Evolutionary conservation across 1,140 invertebrate genomes (phyloP), one percentile per base, ranked within the genome.

Genomic region (Platyscapa corneri): DNA sequence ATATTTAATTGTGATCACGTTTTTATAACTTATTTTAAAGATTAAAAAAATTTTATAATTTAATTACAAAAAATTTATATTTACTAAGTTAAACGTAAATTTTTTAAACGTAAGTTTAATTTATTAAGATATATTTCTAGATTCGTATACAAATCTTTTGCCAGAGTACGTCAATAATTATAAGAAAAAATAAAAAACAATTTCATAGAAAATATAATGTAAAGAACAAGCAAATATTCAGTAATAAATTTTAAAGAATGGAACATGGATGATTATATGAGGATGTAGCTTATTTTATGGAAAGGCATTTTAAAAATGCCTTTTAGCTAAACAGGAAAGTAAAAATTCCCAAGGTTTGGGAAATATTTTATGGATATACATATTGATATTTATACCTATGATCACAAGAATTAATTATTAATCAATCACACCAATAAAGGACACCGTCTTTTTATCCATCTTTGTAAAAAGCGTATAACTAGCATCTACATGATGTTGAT

Each of bases 371-470:
- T 3, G 14, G n/a, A 65, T 30, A 65, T 10, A 10, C 64, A 65
- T 30, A 16, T 65, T 65, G 27, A 7, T 65, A 65, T 30, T 65
- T 32, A 46, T 14, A 30, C 30, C 27, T 32, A 14, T 65, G 3
- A 3, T 3, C 64, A 14, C 37, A 84, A 87, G 75, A 46, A 37
- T 64, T 85, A 79, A 74, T 60, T 75, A 56, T 82, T 39, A 72
- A 82, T 82, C 37, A 72, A 30, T 70, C 65, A 12, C 65, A 34
- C 23, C 32, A 23, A 53, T 72, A 30, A 53, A 72, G 30, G n/a
- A 8, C 23, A 27, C 23, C 8, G 42, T 27, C 60, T 53, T 82
- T 72, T 70, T 34, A 14, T 67, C 12, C 32, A 32, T 34, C 6
- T 16, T 7, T 12, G n/a, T 1, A n/a, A 60, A 53, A 72, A 74